Base-by-base conservation (phyloP, 2,888 invertebrate genomes). In the Coelinius sp. region DNA sequence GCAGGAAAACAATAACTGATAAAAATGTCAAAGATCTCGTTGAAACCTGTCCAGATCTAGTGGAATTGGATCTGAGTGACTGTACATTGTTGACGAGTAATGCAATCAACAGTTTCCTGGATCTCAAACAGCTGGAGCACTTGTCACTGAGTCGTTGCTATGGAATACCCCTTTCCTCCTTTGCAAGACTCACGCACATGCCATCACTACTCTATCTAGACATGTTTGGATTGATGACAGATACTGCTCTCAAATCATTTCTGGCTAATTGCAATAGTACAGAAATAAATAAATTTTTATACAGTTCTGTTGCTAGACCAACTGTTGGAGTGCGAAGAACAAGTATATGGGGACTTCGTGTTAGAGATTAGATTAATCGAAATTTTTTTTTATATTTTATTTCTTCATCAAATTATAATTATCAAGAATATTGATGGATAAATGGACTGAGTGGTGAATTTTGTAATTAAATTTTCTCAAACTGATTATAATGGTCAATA, bases 61-160 rank as follows among this genome's bases (percentile, higher is more conserved):
- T 93, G 49, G 97, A 97, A 87, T 89, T 98, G 77, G 97, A 98
- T 89, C 85, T 97, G 71, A 97, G 97, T 20, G 97, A 98, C 88
- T 95, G 95, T 81, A 93, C 94, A 6, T 89, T 91, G 17, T 87
- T 97, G 3, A 92, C 94, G 0, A 90, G 90, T 10, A 88, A 88
- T 63, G 88, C 92, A n/a, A 88, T 95, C 1, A 88, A 89, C 17
- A 88, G 89, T 81, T 89, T 95, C 53, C 85, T 90, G 52, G 86
- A 88, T 66, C 89, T 94, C 62, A 85, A 89, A 46, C 89, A 92
- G 20, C 88, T 97, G 5, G 94, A 95, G 82, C 94, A 94, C 84
- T 88, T 96, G 22, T 94, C 95, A 0, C 86, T 94, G 56, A 94
- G 95, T 53, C 92, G 97, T 69, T 97, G 97, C 86, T 93, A 96